Evolutionary conservation across 2,888 invertebrate species (phyloP), one percentile per base, ranked within the genome.

Genomic region (Cephus runcator): DNA sequence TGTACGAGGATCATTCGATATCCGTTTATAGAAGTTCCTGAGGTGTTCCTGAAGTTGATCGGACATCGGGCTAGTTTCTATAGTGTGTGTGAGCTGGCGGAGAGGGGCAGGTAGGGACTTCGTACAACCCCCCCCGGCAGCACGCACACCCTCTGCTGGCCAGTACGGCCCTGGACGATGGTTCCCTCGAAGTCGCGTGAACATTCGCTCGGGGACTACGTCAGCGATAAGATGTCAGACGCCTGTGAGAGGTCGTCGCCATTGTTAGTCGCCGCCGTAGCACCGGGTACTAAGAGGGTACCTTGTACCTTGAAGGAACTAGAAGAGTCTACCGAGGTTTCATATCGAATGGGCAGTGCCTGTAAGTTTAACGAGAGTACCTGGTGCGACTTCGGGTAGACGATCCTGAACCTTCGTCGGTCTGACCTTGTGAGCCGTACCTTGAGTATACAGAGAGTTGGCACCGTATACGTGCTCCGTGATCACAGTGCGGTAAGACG

Each of bases 221-320:
- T 56, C 6, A 56, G 56, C 23, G 23, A 73, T 56, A 76, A 35
- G 23, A 78, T 78, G 75, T 40, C n/a, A 30, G 71, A 76, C 31
- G 68, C 73, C 35, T 76, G 75, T 76, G 23, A 69, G 35, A 69
- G 76, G 15, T 78, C 69, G 73, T 76, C 76, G 9, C 78, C 75
- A 40, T 31, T 35, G 11, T 75, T 76, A 40, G 15, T 76, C 40
- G 71, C 75, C 11, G 36, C 78, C 4, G 76, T 76, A 30, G 36
- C 34, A 23, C 75, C 78, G 35, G 69, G 34, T 73, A 31, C 11
- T 23, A 36, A 30, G 30, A 36, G 31, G 33, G 71, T 33, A 56
- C 56, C 56, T 56, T 56, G 56, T 23, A 56, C 56, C 23, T 56
- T 56, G 56, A 56, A 23, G 56, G 56, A 23, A 9, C 9, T 0